Percentiles rank a stretch among this genome's conserved stretches.
These are phyloP conservation scores for Heliconius melpomene DNA, from an alignment of 1,140 invertebrate species.

Conservation along the genomic window DNA sequence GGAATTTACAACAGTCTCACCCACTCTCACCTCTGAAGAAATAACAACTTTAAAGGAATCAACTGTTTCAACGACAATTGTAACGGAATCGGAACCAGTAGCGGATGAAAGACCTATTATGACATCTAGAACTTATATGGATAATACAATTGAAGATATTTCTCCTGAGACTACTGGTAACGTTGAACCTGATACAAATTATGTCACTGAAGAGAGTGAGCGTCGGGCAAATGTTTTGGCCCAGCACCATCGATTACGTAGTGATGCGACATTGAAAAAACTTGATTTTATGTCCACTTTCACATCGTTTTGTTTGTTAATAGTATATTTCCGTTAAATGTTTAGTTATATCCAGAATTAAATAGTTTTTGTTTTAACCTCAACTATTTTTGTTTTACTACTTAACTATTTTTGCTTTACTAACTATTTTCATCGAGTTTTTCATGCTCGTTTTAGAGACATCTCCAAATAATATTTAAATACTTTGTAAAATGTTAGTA, in stretches of 20 bases:
- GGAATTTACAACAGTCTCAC: neutral
- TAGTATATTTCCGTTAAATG: constrained; percentile 25
- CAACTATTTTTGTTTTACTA: neutral
- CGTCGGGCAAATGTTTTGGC: constrained; percentile 54
- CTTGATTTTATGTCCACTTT: constrained; percentile 14
- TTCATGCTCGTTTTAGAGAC: neutral
- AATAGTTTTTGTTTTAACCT: constrained; percentile 13
- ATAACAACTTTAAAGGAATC: neutral
- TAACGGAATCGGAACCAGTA: neutral
- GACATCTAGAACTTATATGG: neutral
- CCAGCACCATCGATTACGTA: constrained; percentile 43
- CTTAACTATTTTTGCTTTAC: too few species aligned
- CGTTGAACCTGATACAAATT: constrained; percentile 21
- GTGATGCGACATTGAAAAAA: constrained; percentile 11
- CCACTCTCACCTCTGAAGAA: constrained; percentile 4
- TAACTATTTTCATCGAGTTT: too few species aligned
- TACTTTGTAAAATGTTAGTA: constrained; percentile 39
- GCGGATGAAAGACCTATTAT: neutral
- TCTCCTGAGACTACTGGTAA: constrained; percentile 9
- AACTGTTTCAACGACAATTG: neutral
- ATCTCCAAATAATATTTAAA: neutral
- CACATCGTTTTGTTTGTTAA: constrained; percentile 2
- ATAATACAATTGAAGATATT: neutral
- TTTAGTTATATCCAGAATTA: constrained; percentile 17
- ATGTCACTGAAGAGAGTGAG: constrained; percentile 46